Conservation (phyloP, 2,888 invertebrate species). For the Leucozona laternaria region DNA sequence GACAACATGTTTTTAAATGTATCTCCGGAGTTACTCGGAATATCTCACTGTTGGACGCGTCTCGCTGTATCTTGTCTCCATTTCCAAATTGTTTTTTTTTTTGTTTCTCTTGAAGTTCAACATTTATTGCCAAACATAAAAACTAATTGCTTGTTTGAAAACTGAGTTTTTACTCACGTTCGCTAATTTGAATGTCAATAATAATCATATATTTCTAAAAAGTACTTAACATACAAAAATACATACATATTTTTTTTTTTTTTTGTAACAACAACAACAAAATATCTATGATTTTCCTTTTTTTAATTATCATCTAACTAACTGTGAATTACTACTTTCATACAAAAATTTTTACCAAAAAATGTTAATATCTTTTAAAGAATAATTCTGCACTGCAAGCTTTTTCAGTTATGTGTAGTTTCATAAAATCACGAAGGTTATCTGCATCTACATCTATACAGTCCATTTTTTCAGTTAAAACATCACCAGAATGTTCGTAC, state of each 20-base stretch:
- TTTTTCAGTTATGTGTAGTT: conserved; percentile 43
- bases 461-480: background rate
- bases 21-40: too few species aligned
- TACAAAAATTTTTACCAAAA: background rate
- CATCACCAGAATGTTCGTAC: conserved; percentile 61
- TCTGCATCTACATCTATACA: conserved; percentile 1
- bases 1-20: too few species aligned
- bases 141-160: too few species aligned
- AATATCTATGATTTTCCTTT: background rate
- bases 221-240: background rate
- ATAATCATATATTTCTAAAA: background rate
- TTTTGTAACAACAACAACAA: background rate
- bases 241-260: background rate
- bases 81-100: too few species aligned
- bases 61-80: too few species aligned
- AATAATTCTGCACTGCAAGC: conserved; percentile 37
- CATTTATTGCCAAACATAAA: too few species aligned
- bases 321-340: background rate
- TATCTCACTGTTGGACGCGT: too few species aligned
- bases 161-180: background rate
- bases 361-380: conserved; percentile 59
- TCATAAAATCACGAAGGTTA: conserved; percentile 18
- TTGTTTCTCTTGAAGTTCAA: too few species aligned
- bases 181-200: background rate
- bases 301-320: background rate